Evolutionary conservation across 23 tunicate species (phyloP).

Genomic region (Trididemnum miniatum): DNA sequence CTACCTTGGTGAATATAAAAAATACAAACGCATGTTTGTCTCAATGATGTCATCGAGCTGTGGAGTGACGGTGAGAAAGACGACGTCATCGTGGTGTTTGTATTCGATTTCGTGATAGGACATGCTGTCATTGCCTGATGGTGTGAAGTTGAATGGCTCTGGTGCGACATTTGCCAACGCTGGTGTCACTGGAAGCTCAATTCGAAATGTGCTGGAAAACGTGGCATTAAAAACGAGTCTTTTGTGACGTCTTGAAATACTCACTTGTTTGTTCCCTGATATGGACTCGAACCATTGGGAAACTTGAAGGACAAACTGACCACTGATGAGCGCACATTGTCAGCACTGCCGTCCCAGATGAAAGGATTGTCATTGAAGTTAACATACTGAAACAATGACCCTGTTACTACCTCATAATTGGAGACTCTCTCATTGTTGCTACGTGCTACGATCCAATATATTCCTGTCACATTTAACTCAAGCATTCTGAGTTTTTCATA

Average conservation of each 20-base stretch:
- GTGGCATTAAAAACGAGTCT: too few species aligned
- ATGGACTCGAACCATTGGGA: conserved; percentile 47
- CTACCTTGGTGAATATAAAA: neutral
- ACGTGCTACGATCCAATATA: too few species aligned
- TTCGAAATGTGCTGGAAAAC: conserved; percentile 58
- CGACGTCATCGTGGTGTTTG: conserved; percentile 22
- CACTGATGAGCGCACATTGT: conserved; percentile 57
- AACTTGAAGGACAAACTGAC: conserved; percentile 69
- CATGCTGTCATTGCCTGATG: conserved; percentile 69
- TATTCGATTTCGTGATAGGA: conserved; percentile 62
- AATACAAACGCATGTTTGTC: neutral
- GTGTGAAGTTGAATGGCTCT: conserved; percentile 35
- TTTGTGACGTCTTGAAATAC: too few species aligned
- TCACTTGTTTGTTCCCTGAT: conserved; percentile 41
- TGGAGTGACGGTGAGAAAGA: conserved; percentile 55
- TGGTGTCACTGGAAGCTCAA: conserved; percentile 54
- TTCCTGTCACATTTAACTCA: too few species aligned
- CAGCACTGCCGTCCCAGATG: conserved; percentile 86
- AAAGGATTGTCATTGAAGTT: conserved; percentile 56
- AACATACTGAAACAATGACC: conserved; percentile 8
- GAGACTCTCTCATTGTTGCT: too few species aligned
- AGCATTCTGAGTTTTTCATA: too few species aligned
- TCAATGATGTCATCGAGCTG: neutral
- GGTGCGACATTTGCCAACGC: conserved; percentile 32
- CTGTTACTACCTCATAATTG: too few species aligned